Conservation (phyloP, 2,797 vertebrate species). For the Kryptopterus vitreolus region DNA sequence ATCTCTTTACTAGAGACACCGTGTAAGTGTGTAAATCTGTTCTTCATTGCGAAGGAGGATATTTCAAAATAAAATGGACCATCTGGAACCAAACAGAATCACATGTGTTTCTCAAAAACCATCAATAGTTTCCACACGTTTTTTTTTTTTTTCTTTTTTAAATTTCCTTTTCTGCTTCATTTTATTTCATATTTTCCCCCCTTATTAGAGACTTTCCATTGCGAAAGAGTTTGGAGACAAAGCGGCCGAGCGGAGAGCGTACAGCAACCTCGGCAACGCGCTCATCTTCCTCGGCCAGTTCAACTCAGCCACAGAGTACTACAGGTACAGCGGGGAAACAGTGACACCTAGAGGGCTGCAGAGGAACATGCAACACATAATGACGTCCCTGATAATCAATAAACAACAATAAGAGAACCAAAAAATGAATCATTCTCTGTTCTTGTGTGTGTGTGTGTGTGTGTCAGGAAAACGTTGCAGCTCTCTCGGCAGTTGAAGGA, state of each 20-base stretch:
- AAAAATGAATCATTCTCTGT: neutral
- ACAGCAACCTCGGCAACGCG: slow-evolving; percentile 96
- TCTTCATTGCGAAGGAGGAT: too few relatives aligned
- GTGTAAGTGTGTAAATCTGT: too few relatives aligned
- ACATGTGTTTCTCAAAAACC: too few relatives aligned
- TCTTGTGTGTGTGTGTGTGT: slow-evolving; percentile 17
- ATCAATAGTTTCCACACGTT: too few relatives aligned
- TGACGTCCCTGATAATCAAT: neutral
- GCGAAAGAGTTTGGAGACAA: slow-evolving; percentile 98
- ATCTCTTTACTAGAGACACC: too few relatives aligned
- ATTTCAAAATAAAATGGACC: too few relatives aligned
- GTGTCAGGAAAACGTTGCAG: slow-evolving; percentile 88
- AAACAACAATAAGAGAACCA: neutral
- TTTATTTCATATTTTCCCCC: slow-evolving; percentile 9
- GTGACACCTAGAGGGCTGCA: slow-evolving; percentile 68
- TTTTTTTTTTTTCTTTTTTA: neutral
- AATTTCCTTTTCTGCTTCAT: neutral
- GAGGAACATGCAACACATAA: neutral
- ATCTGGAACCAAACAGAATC: too few relatives aligned
- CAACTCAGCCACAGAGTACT: slow-evolving; percentile 89
- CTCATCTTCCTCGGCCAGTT: slow-evolving; percentile 95
- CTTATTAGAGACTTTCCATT: slow-evolving; percentile 86
- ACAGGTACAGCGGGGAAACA: slow-evolving; percentile 81
- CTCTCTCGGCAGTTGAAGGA: slow-evolving; percentile 92
- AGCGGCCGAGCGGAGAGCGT: slow-evolving; percentile 89